These are phyloP conservation scores for Cacoxenus indagator DNA, from an alignment of 2,888 invertebrate genomes.

Conservation along the genomic window DNA sequence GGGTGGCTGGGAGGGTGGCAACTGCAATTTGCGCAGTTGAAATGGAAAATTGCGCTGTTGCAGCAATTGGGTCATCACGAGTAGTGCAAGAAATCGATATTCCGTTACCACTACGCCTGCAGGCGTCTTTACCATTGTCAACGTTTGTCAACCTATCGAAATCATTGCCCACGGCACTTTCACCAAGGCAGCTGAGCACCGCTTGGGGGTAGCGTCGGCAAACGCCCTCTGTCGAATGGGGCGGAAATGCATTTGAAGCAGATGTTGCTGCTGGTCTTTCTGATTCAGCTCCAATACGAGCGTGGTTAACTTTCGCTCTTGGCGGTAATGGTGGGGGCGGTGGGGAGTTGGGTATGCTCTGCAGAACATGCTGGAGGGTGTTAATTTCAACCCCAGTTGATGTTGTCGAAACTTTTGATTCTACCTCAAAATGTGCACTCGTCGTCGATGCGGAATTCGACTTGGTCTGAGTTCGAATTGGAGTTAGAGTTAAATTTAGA, in stretches of 20 bases:
- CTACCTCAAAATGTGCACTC: constrained; percentile 53
- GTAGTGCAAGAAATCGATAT: constrained; percentile 35
- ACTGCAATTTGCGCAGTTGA: constrained; percentile 40
- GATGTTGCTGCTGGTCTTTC: constrained; percentile 18
- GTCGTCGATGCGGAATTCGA: constrained; percentile 48
- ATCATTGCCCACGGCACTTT: constrained; percentile 3
- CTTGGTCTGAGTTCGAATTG: no score
- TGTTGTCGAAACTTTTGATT: constrained; percentile 38
- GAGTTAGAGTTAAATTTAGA: no score
- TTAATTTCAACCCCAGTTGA: constrained; percentile 30
- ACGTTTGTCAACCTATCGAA: neutral
- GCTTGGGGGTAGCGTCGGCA: neutral
- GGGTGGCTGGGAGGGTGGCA: neutral
- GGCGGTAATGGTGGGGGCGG: constrained; percentile 53
- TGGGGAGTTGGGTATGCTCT: constrained; percentile 21
- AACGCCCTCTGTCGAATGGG: constrained; percentile 37
- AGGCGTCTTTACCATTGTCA: neutral
- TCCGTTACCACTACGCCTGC: constrained; percentile 26
- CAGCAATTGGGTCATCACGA: constrained; percentile 61
- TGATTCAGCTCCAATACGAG: neutral
- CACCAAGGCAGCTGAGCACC: neutral
- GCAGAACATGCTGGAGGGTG: constrained; percentile 14
- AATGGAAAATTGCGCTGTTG: constrained; percentile 52
- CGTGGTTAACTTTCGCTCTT: constrained; percentile 52
- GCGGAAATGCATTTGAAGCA: constrained; percentile 32